phyloP scores from a whole-genome alignment of 2,888 invertebrate genomes.

The Oscheius sp. region DNA sequence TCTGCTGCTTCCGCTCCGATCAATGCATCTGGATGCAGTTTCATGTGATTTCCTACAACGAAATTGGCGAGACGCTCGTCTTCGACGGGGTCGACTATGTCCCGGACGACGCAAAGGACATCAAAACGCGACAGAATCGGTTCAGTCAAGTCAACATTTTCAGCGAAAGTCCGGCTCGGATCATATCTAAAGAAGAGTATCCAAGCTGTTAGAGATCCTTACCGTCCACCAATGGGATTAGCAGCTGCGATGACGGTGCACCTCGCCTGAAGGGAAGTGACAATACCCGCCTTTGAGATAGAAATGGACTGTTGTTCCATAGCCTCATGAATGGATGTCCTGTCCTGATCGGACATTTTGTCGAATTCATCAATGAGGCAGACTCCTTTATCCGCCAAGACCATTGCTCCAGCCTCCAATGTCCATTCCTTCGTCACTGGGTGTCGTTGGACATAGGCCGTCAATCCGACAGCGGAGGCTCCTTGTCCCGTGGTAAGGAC shows the following conservation, averaged over 20 bases:
- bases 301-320: slow-evolving; percentile 99
- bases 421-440: slow-evolving; percentile 96
- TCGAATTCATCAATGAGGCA: slow-evolving; percentile 99
- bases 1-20: slow-evolving; percentile 39
- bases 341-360: slow-evolving; percentile 77
- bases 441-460: slow-evolving; percentile 93
- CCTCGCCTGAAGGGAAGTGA: slow-evolving; percentile 96
- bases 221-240: slow-evolving; percentile 87
- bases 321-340: slow-evolving; percentile 88
- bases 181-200: slow-evolving; percentile 80
- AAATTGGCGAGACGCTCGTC: slow-evolving; percentile 81
- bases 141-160: slow-evolving; percentile 95
- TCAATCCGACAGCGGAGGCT: slow-evolving; percentile 97
- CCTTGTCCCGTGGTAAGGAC: slow-evolving; percentile 98
- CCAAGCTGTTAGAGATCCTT: neutral
- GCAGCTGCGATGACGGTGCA: slow-evolving; percentile 98
- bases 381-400: slow-evolving; percentile 95
- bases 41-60: slow-evolving; percentile 93
- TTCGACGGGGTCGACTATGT: slow-evolving; percentile 90
- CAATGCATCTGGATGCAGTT: slow-evolving; percentile 85
- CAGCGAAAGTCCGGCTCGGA: slow-evolving; percentile 93
- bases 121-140: slow-evolving; percentile 98
- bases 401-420: slow-evolving; percentile 93
- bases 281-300: slow-evolving; percentile 93
- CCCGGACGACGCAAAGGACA: slow-evolving; percentile 93